Conservation (phyloP, 2,888 invertebrate species). For the Caenorhabditis wallacei region DNA sequence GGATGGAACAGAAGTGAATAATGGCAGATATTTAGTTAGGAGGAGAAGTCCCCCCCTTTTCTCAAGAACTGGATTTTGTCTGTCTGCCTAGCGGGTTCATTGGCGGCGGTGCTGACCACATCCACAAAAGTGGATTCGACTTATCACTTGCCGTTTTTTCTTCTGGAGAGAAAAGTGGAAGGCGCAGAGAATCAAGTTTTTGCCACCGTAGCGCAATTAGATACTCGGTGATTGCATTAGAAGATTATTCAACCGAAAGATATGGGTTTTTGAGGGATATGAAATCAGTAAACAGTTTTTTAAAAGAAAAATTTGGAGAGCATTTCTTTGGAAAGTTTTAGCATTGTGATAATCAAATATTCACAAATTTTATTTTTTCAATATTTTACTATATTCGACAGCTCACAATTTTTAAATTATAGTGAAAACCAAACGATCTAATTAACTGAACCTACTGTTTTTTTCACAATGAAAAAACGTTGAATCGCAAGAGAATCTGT, state of each 20-base stretch:
- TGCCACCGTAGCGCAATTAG: slow-evolving; percentile 43
- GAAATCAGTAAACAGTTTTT: background rate
- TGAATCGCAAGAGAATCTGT: background rate
- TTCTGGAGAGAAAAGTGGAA: slow-evolving; percentile 16
- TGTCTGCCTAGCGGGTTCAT: slow-evolving; percentile 62
- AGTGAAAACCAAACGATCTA: too few relatives aligned
- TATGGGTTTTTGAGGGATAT: background rate
- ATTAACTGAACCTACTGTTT: too few relatives aligned
- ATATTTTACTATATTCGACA: too few relatives aligned
- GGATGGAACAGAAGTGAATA: slow-evolving; percentile 20
- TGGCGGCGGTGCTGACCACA: slow-evolving; percentile 33
- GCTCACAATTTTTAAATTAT: too few relatives aligned
- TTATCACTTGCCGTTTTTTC: slow-evolving; percentile 50
- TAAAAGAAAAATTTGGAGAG: too few relatives aligned
- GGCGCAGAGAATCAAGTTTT: slow-evolving; percentile 61
- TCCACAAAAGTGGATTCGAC: slow-evolving; percentile 56
- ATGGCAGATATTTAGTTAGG: slow-evolving; percentile 53
- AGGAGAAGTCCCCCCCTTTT: slow-evolving; percentile 21
- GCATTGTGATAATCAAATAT: too few relatives aligned
- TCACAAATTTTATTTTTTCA: too few relatives aligned
- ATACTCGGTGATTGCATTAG: slow-evolving; percentile 28
- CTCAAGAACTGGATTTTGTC: slow-evolving; percentile 50
- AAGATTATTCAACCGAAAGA: slow-evolving; percentile 35
- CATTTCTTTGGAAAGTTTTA: too few relatives aligned
- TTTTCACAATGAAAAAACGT: too few relatives aligned